A percentile compares a stretch with the other conserved stretches of the same genome.
phyloP scores from a whole-genome alignment of 2,113 vertebrate genomes.

The Chauna torquata region DNA sequence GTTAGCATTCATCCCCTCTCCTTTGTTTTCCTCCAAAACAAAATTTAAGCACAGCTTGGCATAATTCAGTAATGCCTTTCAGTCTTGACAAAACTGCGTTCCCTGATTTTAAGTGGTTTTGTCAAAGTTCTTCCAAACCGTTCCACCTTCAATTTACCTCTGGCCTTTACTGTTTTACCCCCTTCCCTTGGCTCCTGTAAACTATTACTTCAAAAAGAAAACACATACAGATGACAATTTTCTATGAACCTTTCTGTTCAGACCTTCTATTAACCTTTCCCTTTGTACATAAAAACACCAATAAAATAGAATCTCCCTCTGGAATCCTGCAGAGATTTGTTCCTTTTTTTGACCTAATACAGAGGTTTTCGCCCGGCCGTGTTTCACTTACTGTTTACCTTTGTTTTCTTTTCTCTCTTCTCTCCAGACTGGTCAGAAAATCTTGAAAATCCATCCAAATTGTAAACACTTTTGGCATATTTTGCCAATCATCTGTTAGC shows the following conservation, averaged over 20 bases:
- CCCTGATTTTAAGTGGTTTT: not conserved
- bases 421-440: not conserved
- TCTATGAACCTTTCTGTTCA: slow-evolving; percentile 41
- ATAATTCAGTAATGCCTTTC: not conserved
- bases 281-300: slow-evolving; percentile 58
- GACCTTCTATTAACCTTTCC: slow-evolving; percentile 65
- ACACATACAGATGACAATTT: slow-evolving; percentile 58
- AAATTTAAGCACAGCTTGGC: not conserved
- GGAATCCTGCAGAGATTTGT: slow-evolving; percentile 47
- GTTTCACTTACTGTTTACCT: slow-evolving; percentile 20
- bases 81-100: not conserved
- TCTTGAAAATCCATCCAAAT: not conserved
- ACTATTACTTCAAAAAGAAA: slow-evolving; percentile 54
- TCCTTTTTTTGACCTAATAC: slow-evolving; percentile 44
- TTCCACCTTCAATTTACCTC: slow-evolving; percentile 47
- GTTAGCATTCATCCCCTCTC: not conserved
- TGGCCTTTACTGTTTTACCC: slow-evolving; percentile 27
- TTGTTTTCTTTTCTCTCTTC: not conserved
- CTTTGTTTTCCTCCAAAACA: not conserved
- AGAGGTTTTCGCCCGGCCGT: not conserved
- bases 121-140: not conserved
- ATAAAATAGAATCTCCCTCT: slow-evolving; percentile 37
- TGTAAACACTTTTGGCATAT: not conserved
- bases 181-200: slow-evolving; percentile 32
- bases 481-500: not conserved